Conservation (phyloP, 2,797 vertebrate genomes). For the Hirundo rustica region DNA sequence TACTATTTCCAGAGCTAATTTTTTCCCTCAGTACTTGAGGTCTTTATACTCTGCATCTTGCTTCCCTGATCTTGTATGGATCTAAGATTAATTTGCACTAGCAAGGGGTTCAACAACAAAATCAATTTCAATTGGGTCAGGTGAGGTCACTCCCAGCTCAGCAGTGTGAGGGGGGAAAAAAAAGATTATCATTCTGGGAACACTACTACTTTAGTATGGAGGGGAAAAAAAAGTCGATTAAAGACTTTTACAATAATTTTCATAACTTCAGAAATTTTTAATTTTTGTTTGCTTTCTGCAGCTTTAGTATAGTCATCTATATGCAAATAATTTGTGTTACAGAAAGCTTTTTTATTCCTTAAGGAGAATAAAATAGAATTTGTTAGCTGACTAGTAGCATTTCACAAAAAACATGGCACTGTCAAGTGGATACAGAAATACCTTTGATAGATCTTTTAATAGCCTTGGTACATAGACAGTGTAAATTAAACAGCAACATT, state of each 20-base stretch:
- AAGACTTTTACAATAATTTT: conserved; percentile 27
- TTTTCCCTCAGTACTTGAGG: conserved; percentile 63
- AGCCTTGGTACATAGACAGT: neutral
- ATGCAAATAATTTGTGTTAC: neutral
- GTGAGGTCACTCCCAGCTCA: conserved; percentile 82
- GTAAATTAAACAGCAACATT: conserved; percentile 8
- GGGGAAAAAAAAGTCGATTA: neutral
- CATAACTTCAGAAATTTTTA: neutral
- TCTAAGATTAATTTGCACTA: conserved; percentile 87
- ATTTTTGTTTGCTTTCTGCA: conserved; percentile 1
- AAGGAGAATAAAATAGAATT: neutral
- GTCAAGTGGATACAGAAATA: neutral
- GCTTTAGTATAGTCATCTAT: neutral
- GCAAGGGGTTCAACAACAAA: conserved; percentile 87
- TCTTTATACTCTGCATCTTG: conserved; percentile 78
- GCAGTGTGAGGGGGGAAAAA: conserved; percentile 77
- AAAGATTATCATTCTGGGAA: conserved; percentile 85
- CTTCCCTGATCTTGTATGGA: conserved; percentile 80
- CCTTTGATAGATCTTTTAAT: neutral
- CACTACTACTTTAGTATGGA: conserved; percentile 58
- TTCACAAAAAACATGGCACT: neutral
- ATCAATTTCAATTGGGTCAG: conserved; percentile 93
- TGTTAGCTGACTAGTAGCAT: neutral
- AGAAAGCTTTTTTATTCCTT: neutral
- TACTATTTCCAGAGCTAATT: conserved; percentile 79